Evolutionary conservation across 2,797 vertebrate genomes (phyloP).

Genomic region (Chloroceryle amazona): DNA sequence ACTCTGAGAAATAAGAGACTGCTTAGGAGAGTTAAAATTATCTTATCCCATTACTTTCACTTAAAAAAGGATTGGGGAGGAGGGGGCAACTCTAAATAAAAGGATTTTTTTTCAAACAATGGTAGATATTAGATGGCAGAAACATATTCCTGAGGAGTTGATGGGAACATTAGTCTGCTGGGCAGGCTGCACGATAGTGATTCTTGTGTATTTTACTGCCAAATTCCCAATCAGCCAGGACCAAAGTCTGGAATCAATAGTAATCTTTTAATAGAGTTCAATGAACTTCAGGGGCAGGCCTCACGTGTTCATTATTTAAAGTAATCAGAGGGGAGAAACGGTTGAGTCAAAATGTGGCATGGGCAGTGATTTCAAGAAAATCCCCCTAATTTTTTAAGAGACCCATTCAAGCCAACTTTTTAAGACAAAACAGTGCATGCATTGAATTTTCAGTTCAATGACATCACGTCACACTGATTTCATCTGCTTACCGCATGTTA

Average conservation of each 20-base stretch:
- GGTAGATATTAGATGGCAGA: not conserved
- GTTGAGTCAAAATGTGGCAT: not conserved
- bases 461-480: constrained; percentile 53
- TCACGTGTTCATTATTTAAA: not conserved
- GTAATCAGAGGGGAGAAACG: not conserved
- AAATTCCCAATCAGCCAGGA: not conserved
- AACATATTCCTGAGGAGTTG: not conserved
- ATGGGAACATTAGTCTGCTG: not conserved
- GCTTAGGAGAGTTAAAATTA: not conserved
- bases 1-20: not conserved
- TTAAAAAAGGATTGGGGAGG: not conserved
- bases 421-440: constrained; percentile 48
- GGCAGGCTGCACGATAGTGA: not conserved
- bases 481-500: constrained; percentile 77
- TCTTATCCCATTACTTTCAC: not conserved
- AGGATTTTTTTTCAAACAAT: not conserved
- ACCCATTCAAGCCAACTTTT: not conserved
- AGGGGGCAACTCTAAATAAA: not conserved
- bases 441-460: constrained; percentile 38
- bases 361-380: constrained; percentile 20
- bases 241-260: constrained; percentile 24
- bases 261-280: not conserved
- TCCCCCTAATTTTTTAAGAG: constrained; percentile 5
- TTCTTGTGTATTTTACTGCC: not conserved
- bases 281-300: not conserved